Evolutionary conservation across 2,888 invertebrate genomes (phyloP), one percentile per base, ranked within the genome.

Genomic region (Megamerina dolium): DNA sequence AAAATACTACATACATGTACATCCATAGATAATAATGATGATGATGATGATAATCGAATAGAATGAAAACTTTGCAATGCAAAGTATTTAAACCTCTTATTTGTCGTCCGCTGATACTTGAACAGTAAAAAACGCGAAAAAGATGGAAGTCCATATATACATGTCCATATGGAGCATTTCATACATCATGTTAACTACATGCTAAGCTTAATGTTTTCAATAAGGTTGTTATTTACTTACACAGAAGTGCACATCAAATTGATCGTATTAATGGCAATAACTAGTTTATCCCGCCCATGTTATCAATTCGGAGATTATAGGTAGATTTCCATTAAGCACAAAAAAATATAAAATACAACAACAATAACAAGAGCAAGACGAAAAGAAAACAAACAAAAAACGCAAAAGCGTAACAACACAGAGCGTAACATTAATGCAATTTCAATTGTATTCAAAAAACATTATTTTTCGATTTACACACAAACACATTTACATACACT

Each of bases 221-320:
- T 63, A 61, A 60, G 60, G 59, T 59, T 63, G 59, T 63, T 64
- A 60, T 65, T 67, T 64, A 59, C 65, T 65, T 59, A 56, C 64
- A 58, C 56, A 58, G 57, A 68, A 65, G 60, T 68, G 67, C 63
- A 61, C 66, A 68, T 59, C 66, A 70, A 70, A 70, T 70, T 70
- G 69, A 68, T 70, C 68, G 67, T 68, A 70, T 70, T 69, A 70
- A 68, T 68, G 66, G 61, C 64, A 61, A 63, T 69, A 68, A 70
- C 68, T 66, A 66, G 67, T 70, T 70, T 66, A 70, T 66, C 57
- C 69, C 66, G 66, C 70, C 71, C 69, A 64, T 59, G 61, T 64
- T 61, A 64, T 69, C 66, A 68, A 64, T 64, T 66, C 64, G 56
- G 52, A 60, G 64, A 69, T 68, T 67, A 65, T 62, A 59, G 60